phyloP scores from a whole-genome alignment of 2,797 vertebrate genomes.

The Micromesistius poutassou region DNA sequence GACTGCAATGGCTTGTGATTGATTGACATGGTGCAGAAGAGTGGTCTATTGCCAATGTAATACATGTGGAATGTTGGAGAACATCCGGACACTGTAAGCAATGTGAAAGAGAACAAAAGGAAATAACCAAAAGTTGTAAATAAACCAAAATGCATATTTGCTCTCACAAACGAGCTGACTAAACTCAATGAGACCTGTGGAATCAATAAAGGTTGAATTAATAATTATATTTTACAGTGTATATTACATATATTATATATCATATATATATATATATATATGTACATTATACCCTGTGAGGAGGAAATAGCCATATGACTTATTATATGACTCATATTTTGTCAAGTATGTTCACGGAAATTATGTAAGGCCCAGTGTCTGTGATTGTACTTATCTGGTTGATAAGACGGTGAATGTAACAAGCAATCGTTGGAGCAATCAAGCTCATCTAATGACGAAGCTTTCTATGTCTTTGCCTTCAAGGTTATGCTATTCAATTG shows the following conservation, averaged over 20 bases:
- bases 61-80: background rate
- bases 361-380: slow-evolving; percentile 62
- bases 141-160: background rate
- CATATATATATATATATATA: background rate
- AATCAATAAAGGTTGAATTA: slow-evolving; percentile 4
- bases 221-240: background rate
- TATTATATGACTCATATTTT: too few relatives aligned
- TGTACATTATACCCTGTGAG: background rate
- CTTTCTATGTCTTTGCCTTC: background rate
- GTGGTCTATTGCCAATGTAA: background rate
- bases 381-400: slow-evolving; percentile 31
- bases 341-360: slow-evolving; percentile 18
- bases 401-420: slow-evolving; percentile 53
- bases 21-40: background rate
- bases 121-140: background rate
- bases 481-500: background rate
- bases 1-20: background rate
- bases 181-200: background rate
- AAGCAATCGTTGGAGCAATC: slow-evolving; percentile 13
- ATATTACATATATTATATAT: too few relatives aligned
- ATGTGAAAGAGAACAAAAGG: background rate
- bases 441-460: background rate
- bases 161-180: background rate
- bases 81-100: background rate
- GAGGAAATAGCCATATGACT: background rate